Evolutionary conservation across 1,140 invertebrate species (phyloP).

Genomic region (Eupristina koningsbergeri): DNA sequence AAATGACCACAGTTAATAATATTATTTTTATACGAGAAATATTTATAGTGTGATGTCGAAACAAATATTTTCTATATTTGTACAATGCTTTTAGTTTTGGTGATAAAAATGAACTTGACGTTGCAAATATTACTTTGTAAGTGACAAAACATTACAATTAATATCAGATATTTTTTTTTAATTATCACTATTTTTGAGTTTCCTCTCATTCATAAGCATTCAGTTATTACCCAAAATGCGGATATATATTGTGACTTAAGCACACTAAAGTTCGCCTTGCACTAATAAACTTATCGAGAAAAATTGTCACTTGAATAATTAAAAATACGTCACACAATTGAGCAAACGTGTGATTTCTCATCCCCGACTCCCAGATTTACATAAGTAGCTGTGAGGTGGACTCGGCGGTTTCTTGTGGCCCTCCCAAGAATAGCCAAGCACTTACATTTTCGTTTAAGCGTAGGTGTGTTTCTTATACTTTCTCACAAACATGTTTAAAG

Average conservation of each 20-base stretch:
- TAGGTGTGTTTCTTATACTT: background rate
- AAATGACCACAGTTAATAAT: no score
- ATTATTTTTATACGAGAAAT: no score
- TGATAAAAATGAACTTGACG: no score
- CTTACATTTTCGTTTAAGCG: conserved; percentile 13
- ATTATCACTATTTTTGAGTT: background rate
- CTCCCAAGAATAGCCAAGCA: background rate
- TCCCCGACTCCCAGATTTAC: conserved; percentile 28
- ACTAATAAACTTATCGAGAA: conserved; percentile 72
- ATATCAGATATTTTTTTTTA: background rate
- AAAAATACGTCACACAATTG: conserved; percentile 58
- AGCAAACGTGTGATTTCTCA: background rate
- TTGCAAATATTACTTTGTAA: no score
- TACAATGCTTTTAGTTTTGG: no score
- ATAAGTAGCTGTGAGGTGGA: conserved; percentile 29
- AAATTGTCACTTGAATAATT: conserved; percentile 72
- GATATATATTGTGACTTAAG: background rate
- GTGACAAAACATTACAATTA: background rate
- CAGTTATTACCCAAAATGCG: background rate
- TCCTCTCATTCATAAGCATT: background rate
- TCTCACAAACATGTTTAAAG: background rate
- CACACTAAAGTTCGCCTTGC: no score
- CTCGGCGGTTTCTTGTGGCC: conserved; percentile 1
- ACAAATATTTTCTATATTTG: no score
- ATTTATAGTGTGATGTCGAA: no score